Percentiles rank a stretch among this genome's conserved stretches.
These are phyloP conservation scores for Ichneumon xanthorius DNA, from an alignment of 2,888 invertebrate genomes.

Conservation along the genomic window DNA sequence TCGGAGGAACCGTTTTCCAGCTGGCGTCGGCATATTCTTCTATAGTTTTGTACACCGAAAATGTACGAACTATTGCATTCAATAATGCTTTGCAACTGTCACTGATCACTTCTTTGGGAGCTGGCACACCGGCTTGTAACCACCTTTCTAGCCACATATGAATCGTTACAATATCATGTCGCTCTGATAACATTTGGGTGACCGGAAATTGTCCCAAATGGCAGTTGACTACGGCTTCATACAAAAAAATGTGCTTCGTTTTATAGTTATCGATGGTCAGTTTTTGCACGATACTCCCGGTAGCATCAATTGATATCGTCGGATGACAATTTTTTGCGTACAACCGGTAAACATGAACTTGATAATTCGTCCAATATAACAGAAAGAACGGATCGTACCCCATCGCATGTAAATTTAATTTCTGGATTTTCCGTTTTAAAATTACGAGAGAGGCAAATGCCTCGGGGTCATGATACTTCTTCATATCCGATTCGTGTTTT, in stretches of 20 bases:
- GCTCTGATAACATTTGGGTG: slow-evolving; percentile 15
- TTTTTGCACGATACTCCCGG: slow-evolving; percentile 11
- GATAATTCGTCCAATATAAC: slow-evolving; percentile 20
- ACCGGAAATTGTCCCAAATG: slow-evolving; percentile 14
- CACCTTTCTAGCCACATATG: slow-evolving; percentile 20
- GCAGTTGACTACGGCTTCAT: slow-evolving; percentile 16
- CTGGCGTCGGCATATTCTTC: slow-evolving; percentile 19
- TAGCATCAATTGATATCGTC: slow-evolving; percentile 13
- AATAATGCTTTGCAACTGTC: slow-evolving; percentile 16
- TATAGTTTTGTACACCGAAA: slow-evolving; percentile 17
- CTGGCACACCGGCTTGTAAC: slow-evolving; percentile 13
- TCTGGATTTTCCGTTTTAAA: not conserved
- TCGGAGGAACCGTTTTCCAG: not conserved
- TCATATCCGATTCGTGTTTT: slow-evolving; percentile 9
- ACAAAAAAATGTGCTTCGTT: slow-evolving; percentile 27
- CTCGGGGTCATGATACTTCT: slow-evolving; percentile 8
- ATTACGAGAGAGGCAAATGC: slow-evolving; percentile 14
- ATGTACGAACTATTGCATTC: slow-evolving; percentile 8
- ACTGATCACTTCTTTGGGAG: slow-evolving; percentile 7
- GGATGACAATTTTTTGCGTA: slow-evolving; percentile 16
- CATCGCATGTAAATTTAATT: not conserved
- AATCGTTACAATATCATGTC: slow-evolving; percentile 6
- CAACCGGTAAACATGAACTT: slow-evolving; percentile 8
- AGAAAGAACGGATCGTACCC: slow-evolving; percentile 20
- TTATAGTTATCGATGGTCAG: not conserved